Percentiles rank a stretch among this genome's conserved stretches.
These are phyloP conservation scores for Lepus townsendii DNA, from an alignment of 2,797 vertebrate species.

Conservation along the genomic window DNA sequence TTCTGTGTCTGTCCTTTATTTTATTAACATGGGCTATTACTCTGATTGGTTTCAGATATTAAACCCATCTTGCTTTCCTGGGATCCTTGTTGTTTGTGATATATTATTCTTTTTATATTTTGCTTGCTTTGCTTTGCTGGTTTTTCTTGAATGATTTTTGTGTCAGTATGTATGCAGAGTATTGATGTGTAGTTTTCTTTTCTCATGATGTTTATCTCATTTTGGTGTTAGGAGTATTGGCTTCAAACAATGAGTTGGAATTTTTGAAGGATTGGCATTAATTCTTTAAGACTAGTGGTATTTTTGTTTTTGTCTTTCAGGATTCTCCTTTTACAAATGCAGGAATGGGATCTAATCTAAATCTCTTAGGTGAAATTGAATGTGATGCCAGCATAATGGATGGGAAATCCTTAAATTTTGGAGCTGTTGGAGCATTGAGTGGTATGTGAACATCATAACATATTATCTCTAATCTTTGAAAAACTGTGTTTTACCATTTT, in stretches of 20 bases:
- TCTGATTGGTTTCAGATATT: conserved; percentile 35
- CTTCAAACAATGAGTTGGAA: background rate
- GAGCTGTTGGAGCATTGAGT: conserved; percentile 97
- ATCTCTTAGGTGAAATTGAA: conserved; percentile 98
- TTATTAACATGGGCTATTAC: background rate
- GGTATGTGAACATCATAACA: conserved; percentile 90
- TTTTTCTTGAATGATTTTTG: conserved; percentile 59
- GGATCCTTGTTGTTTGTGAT: background rate
- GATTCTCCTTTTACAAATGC: conserved; percentile 99
- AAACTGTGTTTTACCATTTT: background rate
- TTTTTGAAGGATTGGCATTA: conserved; percentile 59
- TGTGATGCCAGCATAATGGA: conserved; percentile 99
- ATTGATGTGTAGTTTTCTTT: conserved; percentile 24
- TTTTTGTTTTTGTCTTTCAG: conserved; percentile 89
- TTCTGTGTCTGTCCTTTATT: background rate
- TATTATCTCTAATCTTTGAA: conserved; percentile 4
- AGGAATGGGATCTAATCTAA: conserved; percentile 98
- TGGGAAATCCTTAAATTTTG: conserved; percentile 97
- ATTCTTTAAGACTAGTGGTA: conserved; percentile 61
- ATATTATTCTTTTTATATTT: conserved; percentile 18
- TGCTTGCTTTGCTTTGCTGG: conserved; percentile 47
- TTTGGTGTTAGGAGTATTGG: background rate
- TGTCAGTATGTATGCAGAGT: background rate
- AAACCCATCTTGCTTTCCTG: conserved; percentile 32
- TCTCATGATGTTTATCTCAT: background rate